These are phyloP conservation scores for Phoxinus phoxinus DNA, from an alignment of 2,113 vertebrate genomes.

Conservation along the genomic window DNA sequence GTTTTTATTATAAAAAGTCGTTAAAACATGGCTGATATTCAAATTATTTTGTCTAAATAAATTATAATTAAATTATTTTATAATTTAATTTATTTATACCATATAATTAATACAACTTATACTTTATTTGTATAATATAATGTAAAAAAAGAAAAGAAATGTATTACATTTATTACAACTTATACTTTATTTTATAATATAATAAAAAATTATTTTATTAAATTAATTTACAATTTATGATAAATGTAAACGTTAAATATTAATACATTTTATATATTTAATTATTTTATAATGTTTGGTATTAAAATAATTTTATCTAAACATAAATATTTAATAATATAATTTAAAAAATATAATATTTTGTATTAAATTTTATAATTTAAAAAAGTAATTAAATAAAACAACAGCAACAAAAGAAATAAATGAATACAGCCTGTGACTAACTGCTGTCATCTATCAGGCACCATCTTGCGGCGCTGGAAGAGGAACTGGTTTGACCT, in stretches of 20 bases:
- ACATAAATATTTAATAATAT: neutral
- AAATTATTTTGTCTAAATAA: neutral
- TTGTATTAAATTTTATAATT: neutral
- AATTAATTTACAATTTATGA: no score
- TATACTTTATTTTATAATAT: no score
- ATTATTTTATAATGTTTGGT: no score
- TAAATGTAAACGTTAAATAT: no score
- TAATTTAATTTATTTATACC: neutral
- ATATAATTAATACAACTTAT: no score
- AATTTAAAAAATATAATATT: neutral
- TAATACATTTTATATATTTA: no score
- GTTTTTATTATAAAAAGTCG: neutral
- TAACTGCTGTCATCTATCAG: constrained; percentile 56
- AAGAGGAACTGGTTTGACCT: constrained; percentile 98
- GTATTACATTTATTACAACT: no score
- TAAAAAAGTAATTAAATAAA: neutral
- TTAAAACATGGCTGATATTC: neutral
- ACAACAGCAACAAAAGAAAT: neutral
- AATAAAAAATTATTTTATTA: no score
- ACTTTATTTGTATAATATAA: no score
- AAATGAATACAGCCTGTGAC: neutral
- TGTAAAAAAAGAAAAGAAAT: no score
- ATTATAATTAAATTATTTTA: neutral
- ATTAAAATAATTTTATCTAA: no score
- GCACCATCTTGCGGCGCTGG: constrained; percentile 94